Conservation (phyloP, 2,888 invertebrate species). For the Digitonthophagus gazella region DNA sequence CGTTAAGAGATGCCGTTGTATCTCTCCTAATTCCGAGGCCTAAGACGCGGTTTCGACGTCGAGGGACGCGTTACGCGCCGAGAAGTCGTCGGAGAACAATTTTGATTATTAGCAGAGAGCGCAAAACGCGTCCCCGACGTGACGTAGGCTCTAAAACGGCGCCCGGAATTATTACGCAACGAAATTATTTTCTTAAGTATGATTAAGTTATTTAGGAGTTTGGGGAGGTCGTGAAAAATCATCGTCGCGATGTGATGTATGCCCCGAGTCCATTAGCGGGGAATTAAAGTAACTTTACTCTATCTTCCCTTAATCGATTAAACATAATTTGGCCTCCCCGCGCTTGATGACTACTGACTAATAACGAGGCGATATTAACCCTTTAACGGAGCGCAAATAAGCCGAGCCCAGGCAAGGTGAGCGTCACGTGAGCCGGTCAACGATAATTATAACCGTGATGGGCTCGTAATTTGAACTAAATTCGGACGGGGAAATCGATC, state of each 20-base stretch:
- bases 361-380: constrained; percentile 11
- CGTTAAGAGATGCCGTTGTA: not conserved
- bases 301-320: constrained; percentile 24
- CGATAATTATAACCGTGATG: not conserved
- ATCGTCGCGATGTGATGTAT: not conserved
- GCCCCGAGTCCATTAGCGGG: constrained; percentile 19
- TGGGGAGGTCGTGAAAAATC: not conserved
- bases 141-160: not conserved
- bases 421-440: not conserved
- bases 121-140: not conserved
- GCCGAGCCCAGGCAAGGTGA: not conserved
- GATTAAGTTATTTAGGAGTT: not conserved
- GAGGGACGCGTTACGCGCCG: not conserved
- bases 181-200: not conserved
- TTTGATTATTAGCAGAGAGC: not conserved
- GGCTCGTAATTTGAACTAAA: not conserved
- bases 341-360: constrained; percentile 3
- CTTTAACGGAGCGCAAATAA: constrained; percentile 9
- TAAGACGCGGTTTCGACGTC: not conserved
- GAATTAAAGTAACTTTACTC: constrained; percentile 13
- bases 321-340: constrained; percentile 21
- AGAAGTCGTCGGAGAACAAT: not conserved
- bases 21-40: not conserved
- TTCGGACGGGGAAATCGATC: not conserved
- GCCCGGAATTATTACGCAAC: not conserved